phyloP scores from a whole-genome alignment of 2,113 vertebrate genomes.

The Pogona vitticeps region DNA sequence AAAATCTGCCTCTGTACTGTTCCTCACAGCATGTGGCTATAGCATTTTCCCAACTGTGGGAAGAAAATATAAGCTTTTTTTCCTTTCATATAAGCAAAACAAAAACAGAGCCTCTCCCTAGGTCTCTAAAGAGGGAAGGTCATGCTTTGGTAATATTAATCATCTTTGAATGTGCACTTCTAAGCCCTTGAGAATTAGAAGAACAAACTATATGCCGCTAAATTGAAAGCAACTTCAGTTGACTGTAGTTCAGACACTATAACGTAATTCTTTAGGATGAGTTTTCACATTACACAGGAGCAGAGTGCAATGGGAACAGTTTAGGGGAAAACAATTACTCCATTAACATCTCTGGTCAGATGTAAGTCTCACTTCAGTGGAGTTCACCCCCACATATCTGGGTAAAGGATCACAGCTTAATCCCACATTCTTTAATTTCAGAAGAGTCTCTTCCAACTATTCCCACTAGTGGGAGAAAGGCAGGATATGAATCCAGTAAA shows the following conservation, averaged over 20 bases:
- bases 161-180: not conserved
- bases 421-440: not conserved
- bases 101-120: not conserved
- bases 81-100: not conserved
- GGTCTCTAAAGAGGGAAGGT: not conserved
- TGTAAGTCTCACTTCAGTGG: not conserved
- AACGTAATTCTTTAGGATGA: not conserved
- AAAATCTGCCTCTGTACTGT: slow-evolving; percentile 14
- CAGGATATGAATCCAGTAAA: too few relatives aligned
- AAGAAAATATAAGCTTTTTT: not conserved
- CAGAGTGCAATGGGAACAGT: not conserved
- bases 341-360: not conserved
- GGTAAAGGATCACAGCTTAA: not conserved
- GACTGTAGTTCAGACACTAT: not conserved
- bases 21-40: slow-evolving; percentile 8
- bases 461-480: too few relatives aligned
- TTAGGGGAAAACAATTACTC: not conserved
- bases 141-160: not conserved
- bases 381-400: not conserved
- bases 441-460: too few relatives aligned
- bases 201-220: not conserved
- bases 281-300: not conserved
- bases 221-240: not conserved
- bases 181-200: not conserved
- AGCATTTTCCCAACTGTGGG: not conserved